Conservation (phyloP, 2,888 invertebrate species). For the Hybos culiciformis region DNA sequence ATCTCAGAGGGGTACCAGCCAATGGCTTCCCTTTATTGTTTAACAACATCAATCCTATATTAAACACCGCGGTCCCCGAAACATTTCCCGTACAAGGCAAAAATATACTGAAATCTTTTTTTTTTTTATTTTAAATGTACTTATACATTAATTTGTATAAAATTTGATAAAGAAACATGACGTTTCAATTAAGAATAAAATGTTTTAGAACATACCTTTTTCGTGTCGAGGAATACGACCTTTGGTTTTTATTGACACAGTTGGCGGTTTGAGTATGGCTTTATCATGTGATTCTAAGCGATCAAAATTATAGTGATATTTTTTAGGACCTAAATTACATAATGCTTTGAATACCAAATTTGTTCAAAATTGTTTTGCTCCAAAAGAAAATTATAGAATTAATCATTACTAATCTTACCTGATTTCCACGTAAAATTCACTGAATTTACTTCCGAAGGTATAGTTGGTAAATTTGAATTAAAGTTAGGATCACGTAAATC, state of each 20-base stretch:
- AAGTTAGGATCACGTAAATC: conserved; percentile 83
- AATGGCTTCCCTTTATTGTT: conserved; percentile 64
- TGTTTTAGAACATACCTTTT: conserved; percentile 47
- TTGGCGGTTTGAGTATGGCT: conserved; percentile 71
- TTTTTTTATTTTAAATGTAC: background rate
- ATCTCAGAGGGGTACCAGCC: conserved; percentile 73
- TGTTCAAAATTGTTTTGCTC: too few relatives aligned
- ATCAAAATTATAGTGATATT: conserved; percentile 78
- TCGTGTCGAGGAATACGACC: conserved; percentile 75
- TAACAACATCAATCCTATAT: conserved; percentile 72
- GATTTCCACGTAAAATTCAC: conserved; percentile 89
- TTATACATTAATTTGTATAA: background rate
- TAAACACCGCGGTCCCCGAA: conserved; percentile 77
- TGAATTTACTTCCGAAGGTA: conserved; percentile 81
- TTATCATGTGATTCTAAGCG: conserved; percentile 72
- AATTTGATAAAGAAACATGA: too few relatives aligned
- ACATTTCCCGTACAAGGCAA: conserved; percentile 77
- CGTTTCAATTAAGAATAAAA: background rate
- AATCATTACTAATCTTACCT: too few relatives aligned
- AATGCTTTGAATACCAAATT: too few relatives aligned
- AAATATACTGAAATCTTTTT: conserved; percentile 69
- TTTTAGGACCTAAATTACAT: too few relatives aligned
- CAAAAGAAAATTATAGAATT: too few relatives aligned
- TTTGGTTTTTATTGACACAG: conserved; percentile 71
- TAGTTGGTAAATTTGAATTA: conserved; percentile 75